Base-by-base conservation (phyloP, 2,797 vertebrate genomes). In the Molossus molossus region DNA sequence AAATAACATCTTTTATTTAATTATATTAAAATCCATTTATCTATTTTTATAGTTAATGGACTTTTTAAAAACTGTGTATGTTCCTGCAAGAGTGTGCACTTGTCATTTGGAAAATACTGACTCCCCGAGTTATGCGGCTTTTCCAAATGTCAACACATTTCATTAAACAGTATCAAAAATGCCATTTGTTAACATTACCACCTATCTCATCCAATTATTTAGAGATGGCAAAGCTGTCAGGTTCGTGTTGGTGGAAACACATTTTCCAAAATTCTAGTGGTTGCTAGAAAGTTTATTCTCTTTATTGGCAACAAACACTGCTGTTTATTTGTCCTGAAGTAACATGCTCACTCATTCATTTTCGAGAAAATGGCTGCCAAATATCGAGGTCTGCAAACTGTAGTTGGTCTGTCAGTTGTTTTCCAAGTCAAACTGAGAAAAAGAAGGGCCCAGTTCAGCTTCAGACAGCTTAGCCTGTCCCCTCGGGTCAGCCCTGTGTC, bases 251-350 rank as follows among this genome's bases (percentile, higher is more conserved):
- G 15, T 57, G 17, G n/a, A 55, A 69, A 64, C 3, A 80, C 13
- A 14, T 76, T 67, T 77, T 75, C 64, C 50, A 73, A 89, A 89
- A 80, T 90, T 88, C 11, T 58, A 92, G 77, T 21, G 79, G 95
- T 90, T 90, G 62, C 62, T 62, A 15, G 27, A 67, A 86, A 79
- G 57, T 57, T 75, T 55, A 14, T 53, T 87, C 40, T 80, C 96
- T 77, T 57, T 70, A 57, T 29, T 81, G 88, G 45, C 8, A 60
- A 88, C 15, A 72, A 57, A 50, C 33, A 76, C 17, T 45, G n/a
- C 6, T 4, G 18, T 20, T 9, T 67, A 81, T 85, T 72, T 91
- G 87, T 50, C 55, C 86, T 60, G 33, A 53, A 57, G 64, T 37
- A 50, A 45, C 29, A 86, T 21, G 9, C 23, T 57, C 50, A 50